These are phyloP conservation scores for Xyrichtys novacula DNA, from an alignment of 2,797 vertebrate genomes.

Conservation along the genomic window DNA sequence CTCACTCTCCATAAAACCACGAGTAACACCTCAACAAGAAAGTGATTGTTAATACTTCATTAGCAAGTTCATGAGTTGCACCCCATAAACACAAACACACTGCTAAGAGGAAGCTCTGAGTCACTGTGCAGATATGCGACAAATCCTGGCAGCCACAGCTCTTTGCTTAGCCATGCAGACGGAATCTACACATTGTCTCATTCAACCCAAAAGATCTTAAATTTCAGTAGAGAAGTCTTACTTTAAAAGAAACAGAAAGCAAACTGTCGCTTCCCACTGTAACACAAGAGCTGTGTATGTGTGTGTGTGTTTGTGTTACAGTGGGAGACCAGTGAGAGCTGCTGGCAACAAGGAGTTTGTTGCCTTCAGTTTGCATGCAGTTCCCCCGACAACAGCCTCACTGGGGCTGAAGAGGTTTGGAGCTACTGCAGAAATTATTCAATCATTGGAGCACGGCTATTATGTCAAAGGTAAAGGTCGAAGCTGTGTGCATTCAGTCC, in stretches of 20 bases:
- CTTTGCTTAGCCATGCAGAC: constrained; percentile 44
- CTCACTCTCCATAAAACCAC: constrained; percentile 68
- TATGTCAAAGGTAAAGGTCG: constrained; percentile 59
- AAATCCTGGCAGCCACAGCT: constrained; percentile 59
- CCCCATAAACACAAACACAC: constrained; percentile 83
- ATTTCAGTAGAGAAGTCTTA: not conserved
- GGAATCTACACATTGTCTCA: constrained; percentile 15
- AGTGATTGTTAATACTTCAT: constrained; percentile 84
- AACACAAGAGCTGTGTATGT: constrained; percentile 7
- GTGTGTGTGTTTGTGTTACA: constrained; percentile 30
- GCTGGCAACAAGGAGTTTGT: constrained; percentile 53
- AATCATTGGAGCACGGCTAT: constrained; percentile 65
- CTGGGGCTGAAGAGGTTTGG: constrained; percentile 65
- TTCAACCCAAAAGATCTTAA: not conserved
- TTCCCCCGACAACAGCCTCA: constrained; percentile 74
- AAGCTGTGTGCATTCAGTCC: constrained; percentile 39
- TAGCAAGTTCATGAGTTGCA: constrained; percentile 82
- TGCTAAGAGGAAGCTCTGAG: constrained; percentile 80
- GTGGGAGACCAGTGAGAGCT: constrained; percentile 38
- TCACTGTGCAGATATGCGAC: constrained; percentile 79
- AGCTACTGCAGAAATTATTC: constrained; percentile 64
- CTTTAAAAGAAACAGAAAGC: not conserved
- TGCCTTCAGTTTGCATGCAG: constrained; percentile 70
- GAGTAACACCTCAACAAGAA: constrained; percentile 82
- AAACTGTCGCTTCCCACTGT: constrained; percentile 13